Conservation (phyloP, 2,797 vertebrate species). For the Halcyon badia region DNA sequence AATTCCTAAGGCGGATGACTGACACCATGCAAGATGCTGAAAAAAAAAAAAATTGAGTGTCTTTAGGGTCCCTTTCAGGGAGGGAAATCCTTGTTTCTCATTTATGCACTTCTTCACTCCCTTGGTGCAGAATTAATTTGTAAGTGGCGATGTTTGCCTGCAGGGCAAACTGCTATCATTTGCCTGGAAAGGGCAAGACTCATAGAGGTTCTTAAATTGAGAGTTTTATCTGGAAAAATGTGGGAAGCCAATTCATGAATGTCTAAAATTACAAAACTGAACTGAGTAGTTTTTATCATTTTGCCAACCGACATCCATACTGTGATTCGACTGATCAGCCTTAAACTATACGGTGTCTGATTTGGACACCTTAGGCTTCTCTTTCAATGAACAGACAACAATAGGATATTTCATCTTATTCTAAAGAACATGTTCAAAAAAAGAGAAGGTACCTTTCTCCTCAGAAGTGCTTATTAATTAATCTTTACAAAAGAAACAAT, state of each 20-base stretch:
- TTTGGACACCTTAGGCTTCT: not conserved
- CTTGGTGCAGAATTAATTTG: not conserved
- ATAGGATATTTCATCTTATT: not conserved
- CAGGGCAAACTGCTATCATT: not conserved
- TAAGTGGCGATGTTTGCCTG: not conserved
- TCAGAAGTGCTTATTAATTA: not conserved
- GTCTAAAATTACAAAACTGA: not conserved
- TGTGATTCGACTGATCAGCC: not conserved
- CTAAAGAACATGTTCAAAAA: not conserved
- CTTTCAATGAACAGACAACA: not conserved
- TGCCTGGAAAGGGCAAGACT: not conserved
- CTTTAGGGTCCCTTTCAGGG: not conserved
- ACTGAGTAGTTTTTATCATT: not conserved
- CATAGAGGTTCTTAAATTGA: not conserved
- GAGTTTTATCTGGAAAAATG: not conserved
- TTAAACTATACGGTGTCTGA: not conserved
- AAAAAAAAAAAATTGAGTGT: not conserved
- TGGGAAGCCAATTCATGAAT: fast-evolving
- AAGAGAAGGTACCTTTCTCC: not conserved
- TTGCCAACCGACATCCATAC: not conserved
- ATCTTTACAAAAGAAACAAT: not conserved
- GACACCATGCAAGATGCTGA: not conserved
- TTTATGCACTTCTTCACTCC: not conserved
- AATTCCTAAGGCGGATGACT: not conserved
- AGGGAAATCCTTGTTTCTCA: not conserved